Base-by-base conservation (phyloP, 2,113 vertebrate genomes). In the Clinocottus analis region DNA sequence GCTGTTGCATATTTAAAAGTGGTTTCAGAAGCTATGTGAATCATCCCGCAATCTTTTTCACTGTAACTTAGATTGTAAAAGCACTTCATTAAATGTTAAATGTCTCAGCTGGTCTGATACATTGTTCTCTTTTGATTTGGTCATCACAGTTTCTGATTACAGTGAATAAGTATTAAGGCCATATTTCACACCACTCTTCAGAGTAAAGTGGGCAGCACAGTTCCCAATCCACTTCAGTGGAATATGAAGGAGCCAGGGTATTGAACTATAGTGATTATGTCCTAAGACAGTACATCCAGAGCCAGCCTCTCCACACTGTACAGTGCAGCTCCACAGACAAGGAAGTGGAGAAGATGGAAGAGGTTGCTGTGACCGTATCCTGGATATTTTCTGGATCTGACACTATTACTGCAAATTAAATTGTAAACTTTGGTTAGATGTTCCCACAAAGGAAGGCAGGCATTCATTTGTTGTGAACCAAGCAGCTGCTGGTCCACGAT, bases 1-100 rank as follows among this genome's bases (percentile, higher is more conserved):
- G 85, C 74, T 88, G 72, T 45, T 90, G 80, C 75, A 87, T 91
- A 89, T 90, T 93, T 90, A 63, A 91, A 35, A 43, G 63, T 7
- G 37, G 51, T 82, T 85, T 92, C 65, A 72, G 29, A 77, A 69
- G 65, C 66, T 14, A 31, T 87, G 80, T 80, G 65, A 89, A 85
- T 92, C 82, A 74, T 63, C 58, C 56, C 56, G 39, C 64, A 45
- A 80, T 60, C 58, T 73, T 62, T 67, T 67, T 33, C 41, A 45
- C 27, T 61, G 13, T 45, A 77, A 61, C 74, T 70, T 43, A 63
- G 45, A 55, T 61, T 69, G 43, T 79, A 66, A 85, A 90, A 85
- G 72, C 56, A 14, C 39, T 72, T 76, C 31, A 87, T 88, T 80
- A 83, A 85, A 88, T 85, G 78, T 81, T 84, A 75, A 88, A 75